Evolutionary conservation across 2,888 invertebrate species (phyloP), one percentile per base, ranked within the genome.

Genomic region (Crematogaster levior): DNA sequence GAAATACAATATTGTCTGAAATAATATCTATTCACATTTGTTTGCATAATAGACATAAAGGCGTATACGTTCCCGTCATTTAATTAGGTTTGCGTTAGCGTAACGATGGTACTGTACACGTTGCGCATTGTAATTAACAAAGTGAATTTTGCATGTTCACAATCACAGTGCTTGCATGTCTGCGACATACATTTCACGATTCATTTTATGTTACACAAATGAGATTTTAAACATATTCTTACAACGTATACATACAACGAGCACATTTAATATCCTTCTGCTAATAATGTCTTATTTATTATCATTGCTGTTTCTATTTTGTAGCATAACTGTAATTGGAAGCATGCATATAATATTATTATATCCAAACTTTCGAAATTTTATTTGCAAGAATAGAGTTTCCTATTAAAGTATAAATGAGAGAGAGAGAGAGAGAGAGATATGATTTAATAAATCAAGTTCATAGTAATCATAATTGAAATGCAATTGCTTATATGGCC

Each of bases 21-120:
- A 79, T 79, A 79, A 79, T 70, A 79, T 79, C 77, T 79, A 75
- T 66, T 79, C 30, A 70, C 77, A 40, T 77, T 77, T 68, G 43
- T 77, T 68, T 68, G 68, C 56, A 40, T 58, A 79, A 79, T 61
- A 79, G 75, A 58, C 77, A 79, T 79, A 70, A 79, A 79, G 77
- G 70, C 24, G 70, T 56, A 43, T 79, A 79, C 43, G 43, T 68
- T 56, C 77, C 53, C 34, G 56, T 79, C 77, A 70, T 79, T 79
- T 79, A 79, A 79, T 79, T 79, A 79, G 70, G 24, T 79, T 40
- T 56, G 56, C 34, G 56, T 70, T 79, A 56, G 70, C 56, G 70
- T 56, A 58, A 60, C 79, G 61, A 66, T 43, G 74, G 82, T 46
- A 43, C 65, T 60, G 51, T 58, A 53, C 80, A 43, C 56, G 40